phyloP scores from a whole-genome alignment of 1,140 invertebrate species.

The Condylostylus longicornis region DNA sequence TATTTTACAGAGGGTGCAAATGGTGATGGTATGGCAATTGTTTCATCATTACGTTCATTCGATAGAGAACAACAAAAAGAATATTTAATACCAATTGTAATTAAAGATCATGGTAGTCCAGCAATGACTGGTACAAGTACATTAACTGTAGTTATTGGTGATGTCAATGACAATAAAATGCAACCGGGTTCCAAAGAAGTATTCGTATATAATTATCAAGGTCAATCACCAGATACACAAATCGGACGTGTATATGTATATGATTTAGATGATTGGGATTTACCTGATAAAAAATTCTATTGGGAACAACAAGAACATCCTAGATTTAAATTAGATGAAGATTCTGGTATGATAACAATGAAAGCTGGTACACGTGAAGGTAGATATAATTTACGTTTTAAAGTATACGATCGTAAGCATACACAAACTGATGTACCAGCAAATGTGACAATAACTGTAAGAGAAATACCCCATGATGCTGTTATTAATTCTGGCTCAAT shows the following conservation, averaged over 20 bases:
- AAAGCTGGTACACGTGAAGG: conserved; percentile 77
- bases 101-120: conserved; percentile 75
- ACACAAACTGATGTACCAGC: conserved; percentile 82
- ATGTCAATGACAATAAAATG: conserved; percentile 96
- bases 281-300: conserved; percentile 92
- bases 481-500: conserved; percentile 91
- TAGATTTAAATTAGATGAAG: conserved; percentile 73
- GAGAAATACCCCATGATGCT: conserved; percentile 88
- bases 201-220: conserved; percentile 92
- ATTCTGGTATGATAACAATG: conserved; percentile 92
- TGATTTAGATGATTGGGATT: conserved; percentile 94
- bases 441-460: conserved; percentile 83
- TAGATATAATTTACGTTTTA: conserved; percentile 71
- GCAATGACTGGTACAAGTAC: conserved; percentile 90
- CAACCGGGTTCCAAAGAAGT: conserved; percentile 91
- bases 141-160: conserved; percentile 86
- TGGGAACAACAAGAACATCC: conserved; percentile 72
- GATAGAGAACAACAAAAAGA: conserved; percentile 92
- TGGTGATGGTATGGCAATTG: conserved; percentile 88
- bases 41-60: conserved; percentile 77
- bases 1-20: conserved; percentile 78
- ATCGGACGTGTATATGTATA: conserved; percentile 92
- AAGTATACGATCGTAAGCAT: conserved; percentile 86
- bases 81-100: conserved; percentile 85
- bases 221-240: conserved; percentile 77